A percentile compares a stretch with the other conserved stretches of the same genome.
phyloP scores from a whole-genome alignment of 2,888 invertebrate genomes.

The Drosophila falleni region DNA sequence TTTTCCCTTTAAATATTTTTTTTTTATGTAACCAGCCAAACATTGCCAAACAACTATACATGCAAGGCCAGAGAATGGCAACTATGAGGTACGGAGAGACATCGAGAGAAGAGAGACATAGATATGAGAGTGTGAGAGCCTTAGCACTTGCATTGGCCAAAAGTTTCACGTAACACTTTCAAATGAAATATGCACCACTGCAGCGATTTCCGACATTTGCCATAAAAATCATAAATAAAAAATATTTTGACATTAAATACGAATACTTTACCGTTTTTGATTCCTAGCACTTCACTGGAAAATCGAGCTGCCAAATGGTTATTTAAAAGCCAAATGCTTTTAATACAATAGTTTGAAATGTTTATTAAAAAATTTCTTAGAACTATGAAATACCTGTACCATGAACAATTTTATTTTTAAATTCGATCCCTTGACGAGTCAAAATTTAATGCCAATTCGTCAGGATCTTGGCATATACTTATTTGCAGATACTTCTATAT shows the following conservation, averaged over 20 bases:
- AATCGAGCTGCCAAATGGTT: slow-evolving; percentile 40
- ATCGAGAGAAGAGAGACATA: neutral
- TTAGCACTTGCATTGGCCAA: slow-evolving; percentile 45
- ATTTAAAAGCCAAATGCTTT: slow-evolving; percentile 5
- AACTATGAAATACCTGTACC: neutral
- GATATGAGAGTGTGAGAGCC: neutral
- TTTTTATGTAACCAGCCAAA: slow-evolving; percentile 25
- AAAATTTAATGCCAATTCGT: too few species aligned
- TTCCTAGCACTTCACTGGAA: slow-evolving; percentile 5
- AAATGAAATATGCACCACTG: slow-evolving; percentile 73
- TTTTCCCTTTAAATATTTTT: slow-evolving; percentile 34
- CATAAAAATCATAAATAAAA: slow-evolving; percentile 64
- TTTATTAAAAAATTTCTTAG: neutral
- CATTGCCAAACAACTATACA: slow-evolving; percentile 39
- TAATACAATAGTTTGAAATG: neutral
- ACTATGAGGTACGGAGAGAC: neutral
- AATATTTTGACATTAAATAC: slow-evolving; percentile 47
- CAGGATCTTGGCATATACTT: too few species aligned
- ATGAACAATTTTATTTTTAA: neutral
- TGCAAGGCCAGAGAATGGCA: slow-evolving; percentile 10
- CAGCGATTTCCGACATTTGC: slow-evolving; percentile 63
- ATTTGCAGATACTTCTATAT: too few species aligned
- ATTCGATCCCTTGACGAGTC: too few species aligned
- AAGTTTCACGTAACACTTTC: slow-evolving; percentile 63
- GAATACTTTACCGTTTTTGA: slow-evolving; percentile 28